A percentile compares a stretch with the other conserved stretches of the same genome.
Conservation (phyloP, 2,888 invertebrate genomes). For the Eupeodes luniger region DNA sequence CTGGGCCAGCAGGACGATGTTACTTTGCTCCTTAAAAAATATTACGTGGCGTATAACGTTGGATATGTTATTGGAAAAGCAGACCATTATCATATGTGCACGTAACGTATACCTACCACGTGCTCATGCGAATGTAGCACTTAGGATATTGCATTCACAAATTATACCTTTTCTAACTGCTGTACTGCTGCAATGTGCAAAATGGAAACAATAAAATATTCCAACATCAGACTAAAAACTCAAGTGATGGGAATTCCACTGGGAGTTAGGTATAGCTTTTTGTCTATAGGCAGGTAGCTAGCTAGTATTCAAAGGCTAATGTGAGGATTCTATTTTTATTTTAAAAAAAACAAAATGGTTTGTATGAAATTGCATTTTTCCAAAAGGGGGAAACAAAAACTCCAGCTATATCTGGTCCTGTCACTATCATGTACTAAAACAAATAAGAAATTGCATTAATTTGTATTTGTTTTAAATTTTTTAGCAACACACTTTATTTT, state of each 20-base stretch:
- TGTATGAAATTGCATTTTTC: too few relatives aligned
- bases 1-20: background rate
- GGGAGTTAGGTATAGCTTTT: background rate
- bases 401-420: too few relatives aligned
- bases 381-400: too few relatives aligned
- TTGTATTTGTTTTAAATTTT: too few relatives aligned
- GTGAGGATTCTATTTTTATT: too few relatives aligned
- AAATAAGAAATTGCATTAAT: too few relatives aligned
- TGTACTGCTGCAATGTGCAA: slow-evolving; percentile 23
- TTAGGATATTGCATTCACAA: slow-evolving; percentile 70
- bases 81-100: slow-evolving; percentile 48
- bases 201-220: slow-evolving; percentile 61
- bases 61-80: background rate
- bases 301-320: too few relatives aligned
- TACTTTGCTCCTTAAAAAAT: background rate
- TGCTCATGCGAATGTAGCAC: slow-evolving; percentile 55
- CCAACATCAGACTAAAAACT: slow-evolving; percentile 30
- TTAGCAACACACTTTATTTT: too few relatives aligned
- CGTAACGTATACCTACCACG: background rate
- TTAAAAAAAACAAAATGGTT: too few relatives aligned
- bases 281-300: too few relatives aligned
- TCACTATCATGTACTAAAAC: too few relatives aligned
- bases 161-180: slow-evolving; percentile 39
- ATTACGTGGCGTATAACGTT: background rate
- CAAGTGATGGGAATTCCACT: slow-evolving; percentile 30